Evolutionary conservation across 2,888 invertebrate species (phyloP), one percentile per base, ranked within the genome.

Genomic region (Brenthis daphne): DNA sequence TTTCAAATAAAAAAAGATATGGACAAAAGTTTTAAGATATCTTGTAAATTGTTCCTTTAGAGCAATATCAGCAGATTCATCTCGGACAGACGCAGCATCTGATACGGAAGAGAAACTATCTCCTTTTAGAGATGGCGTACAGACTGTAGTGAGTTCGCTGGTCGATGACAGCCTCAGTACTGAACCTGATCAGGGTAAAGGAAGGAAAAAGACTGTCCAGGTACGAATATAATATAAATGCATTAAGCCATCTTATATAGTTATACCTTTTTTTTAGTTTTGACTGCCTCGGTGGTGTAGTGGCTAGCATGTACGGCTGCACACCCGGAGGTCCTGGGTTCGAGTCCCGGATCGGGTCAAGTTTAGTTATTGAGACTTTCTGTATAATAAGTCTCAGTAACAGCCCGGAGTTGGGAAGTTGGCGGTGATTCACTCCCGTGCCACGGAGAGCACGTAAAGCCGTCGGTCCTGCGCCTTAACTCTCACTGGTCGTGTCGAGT

Each of bases 141-240:
- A 94, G 71, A 90, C 93, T 51, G 94, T 94, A 65, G 84, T 96
- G 47, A 94, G 95, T 78, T 84, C 88, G 37, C 87, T 95, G 72
- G 91, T 96, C 37, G 95, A 94, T 76, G 93, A 94, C 60, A 94
- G 94, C 78, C 92, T 96, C 29, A 95, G 95, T 76, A 94, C 94
- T 1, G 94, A 95, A 73, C 96, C 96, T 2, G 96, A 93, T 75
- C 92, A 95, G 81, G 94, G 96, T 58, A 95, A 96, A 78, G 95
- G 95, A 76, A 94, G 95, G 76, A 96, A 96, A 88, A 96, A 96
- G 91, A 95, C 95, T 89, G 95, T 96, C 76, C 94, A 95, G 93
- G 94, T 94, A 85, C 76, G 65, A 67, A 20, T 63, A 24, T 3
- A 43, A 13, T 29, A 29, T 55, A 12, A 3, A 66, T 58, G 20